Evolutionary conservation across 2,797 vertebrate genomes (phyloP).

Genomic region (Gallinago stenura): DNA sequence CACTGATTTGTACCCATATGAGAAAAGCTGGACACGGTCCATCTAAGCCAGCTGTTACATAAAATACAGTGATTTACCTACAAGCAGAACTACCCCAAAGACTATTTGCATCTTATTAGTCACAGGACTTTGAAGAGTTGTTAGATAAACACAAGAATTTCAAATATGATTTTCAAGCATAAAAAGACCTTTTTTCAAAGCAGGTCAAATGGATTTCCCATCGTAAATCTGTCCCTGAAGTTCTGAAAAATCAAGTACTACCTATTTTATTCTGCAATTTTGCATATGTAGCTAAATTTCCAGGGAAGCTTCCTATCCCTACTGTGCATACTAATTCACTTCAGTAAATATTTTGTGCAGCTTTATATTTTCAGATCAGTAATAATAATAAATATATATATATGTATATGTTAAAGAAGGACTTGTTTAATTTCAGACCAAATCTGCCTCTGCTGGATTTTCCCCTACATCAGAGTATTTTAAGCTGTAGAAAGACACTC

Average conservation of each 20-base stretch:
- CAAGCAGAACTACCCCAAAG: slow-evolving; percentile 48
- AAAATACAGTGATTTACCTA: slow-evolving; percentile 64
- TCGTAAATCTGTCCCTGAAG: not conserved
- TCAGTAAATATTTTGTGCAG: not conserved
- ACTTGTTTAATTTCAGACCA: not conserved
- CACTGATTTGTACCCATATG: slow-evolving; percentile 68
- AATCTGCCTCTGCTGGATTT: not conserved
- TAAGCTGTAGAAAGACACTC: not conserved
- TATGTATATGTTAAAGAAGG: not conserved
- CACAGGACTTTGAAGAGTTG: not conserved
- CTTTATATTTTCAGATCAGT: not conserved
- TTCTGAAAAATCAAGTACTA: not conserved
- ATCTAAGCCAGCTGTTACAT: slow-evolving; percentile 73
- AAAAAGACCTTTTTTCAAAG: slow-evolving; percentile 29
- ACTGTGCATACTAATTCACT: not conserved
- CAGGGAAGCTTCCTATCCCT: not conserved
- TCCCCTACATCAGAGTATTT: not conserved
- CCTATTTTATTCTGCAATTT: not conserved
- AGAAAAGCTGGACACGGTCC: slow-evolving; percentile 74
- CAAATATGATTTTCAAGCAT: not conserved
- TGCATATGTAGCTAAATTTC: not conserved
- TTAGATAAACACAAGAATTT: slow-evolving; percentile 15
- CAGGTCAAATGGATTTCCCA: slow-evolving; percentile 7
- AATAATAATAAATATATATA: not conserved
- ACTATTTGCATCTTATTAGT: slow-evolving; percentile 53